Evolutionary conservation across 2,113 vertebrate genomes (phyloP).

Genomic region (Chunga burmeisteri): DNA sequence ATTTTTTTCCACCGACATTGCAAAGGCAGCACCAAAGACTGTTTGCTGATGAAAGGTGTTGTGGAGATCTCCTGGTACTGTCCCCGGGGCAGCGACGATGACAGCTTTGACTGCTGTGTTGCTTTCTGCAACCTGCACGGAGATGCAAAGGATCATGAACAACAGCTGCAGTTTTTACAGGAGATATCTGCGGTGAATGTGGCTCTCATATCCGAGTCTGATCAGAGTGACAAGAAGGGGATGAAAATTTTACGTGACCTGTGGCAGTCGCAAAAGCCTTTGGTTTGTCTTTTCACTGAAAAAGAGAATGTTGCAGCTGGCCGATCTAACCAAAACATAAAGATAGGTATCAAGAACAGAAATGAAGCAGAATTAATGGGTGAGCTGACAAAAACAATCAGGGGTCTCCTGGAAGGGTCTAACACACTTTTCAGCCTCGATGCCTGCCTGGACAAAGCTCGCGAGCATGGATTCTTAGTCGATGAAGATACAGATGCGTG

Average conservation of each 20-base stretch:
- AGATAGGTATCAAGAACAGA: conserved; percentile 63
- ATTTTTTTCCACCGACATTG: conserved; percentile 76
- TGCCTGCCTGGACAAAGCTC: neutral
- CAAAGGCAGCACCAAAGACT: conserved; percentile 58
- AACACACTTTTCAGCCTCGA: conserved; percentile 15
- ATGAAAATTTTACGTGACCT: conserved; percentile 28
- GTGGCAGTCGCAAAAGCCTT: conserved; percentile 37
- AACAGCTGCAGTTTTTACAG: conserved; percentile 63
- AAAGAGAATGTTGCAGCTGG: neutral
- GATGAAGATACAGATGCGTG: conserved; percentile 57
- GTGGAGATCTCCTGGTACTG: conserved; percentile 83
- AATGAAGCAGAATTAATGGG: conserved; percentile 60
- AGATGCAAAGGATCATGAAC: conserved; percentile 35
- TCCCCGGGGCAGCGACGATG: conserved; percentile 61
- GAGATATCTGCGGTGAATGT: conserved; percentile 70
- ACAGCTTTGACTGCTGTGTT: conserved; percentile 69
- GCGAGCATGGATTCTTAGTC: conserved; percentile 14
- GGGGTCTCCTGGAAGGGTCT: conserved; percentile 14
- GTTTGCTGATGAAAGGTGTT: conserved; percentile 71
- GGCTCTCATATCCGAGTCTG: conserved; percentile 32
- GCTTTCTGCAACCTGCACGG: conserved; percentile 78
- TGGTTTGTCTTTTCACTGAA: conserved; percentile 69
- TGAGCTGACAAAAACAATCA: conserved; percentile 41
- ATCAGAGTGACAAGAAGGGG: neutral
- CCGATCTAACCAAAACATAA: neutral